Conservation (phyloP, 1,140 invertebrate genomes). For the Heterodera carotae region DNA sequence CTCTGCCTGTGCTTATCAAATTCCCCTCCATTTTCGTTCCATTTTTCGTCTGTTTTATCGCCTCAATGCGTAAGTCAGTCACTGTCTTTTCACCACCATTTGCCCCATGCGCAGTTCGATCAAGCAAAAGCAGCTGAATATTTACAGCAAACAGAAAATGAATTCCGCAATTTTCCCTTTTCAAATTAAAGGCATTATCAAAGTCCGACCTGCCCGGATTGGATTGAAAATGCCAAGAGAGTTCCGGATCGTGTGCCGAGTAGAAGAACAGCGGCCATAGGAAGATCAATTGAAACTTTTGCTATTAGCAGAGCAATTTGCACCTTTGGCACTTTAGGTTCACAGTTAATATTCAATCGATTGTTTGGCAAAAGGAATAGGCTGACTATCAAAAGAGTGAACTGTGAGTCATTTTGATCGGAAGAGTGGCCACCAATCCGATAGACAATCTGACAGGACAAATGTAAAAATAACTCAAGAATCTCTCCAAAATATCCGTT, state of each 20-base stretch:
- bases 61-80: background rate
- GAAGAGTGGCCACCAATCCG: background rate
- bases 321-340: background rate
- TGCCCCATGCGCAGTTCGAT: background rate
- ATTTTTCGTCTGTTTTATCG: background rate
- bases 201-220: background rate
- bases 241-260: constrained; percentile 14
- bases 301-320: background rate
- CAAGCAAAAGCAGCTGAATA: background rate
- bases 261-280: background rate
- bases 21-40: background rate
- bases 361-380: background rate
- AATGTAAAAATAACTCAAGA: background rate
- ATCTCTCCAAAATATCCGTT: background rate
- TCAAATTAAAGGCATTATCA: background rate
- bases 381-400: background rate
- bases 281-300: background rate
- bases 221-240: constrained; percentile 1
- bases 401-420: background rate
- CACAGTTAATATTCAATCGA: background rate
- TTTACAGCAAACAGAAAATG: too few relatives aligned
- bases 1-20: background rate
- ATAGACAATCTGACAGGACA: background rate
- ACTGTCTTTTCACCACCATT: background rate
- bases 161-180: too few relatives aligned